Conservation (phyloP, 2,797 vertebrate species). For the Falco concolor region DNA sequence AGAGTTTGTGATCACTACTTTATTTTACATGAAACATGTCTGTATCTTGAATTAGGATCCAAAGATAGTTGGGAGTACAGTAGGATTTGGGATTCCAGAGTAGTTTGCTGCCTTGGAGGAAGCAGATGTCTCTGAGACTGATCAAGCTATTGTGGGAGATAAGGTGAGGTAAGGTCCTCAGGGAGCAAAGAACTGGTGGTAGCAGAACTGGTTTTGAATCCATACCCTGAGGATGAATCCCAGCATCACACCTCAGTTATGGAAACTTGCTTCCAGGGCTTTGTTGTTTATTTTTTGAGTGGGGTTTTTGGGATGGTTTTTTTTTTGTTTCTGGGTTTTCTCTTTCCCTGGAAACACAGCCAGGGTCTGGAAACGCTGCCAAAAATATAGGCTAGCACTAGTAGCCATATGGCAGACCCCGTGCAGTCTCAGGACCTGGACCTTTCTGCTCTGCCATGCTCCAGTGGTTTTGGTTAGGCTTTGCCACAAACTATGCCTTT, state of each 20-base stretch:
- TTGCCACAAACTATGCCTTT: not conserved
- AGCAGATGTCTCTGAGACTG: not conserved
- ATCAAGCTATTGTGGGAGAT: not conserved
- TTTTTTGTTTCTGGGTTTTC: not conserved
- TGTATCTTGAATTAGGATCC: not conserved
- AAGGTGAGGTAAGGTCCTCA: not conserved
- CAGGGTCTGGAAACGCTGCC: not conserved
- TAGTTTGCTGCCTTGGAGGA: not conserved
- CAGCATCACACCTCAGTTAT: not conserved
- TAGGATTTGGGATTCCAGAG: not conserved
- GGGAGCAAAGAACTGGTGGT: not conserved
- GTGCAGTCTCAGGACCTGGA: not conserved
- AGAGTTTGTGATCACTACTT: not conserved
- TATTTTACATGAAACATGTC: not conserved
- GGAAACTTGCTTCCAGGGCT: not conserved
- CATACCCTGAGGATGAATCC: not conserved
- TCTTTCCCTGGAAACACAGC: not conserved
- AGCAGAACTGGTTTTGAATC: not conserved
- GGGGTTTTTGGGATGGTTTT: not conserved
- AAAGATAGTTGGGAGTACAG: not conserved
- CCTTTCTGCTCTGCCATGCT: not conserved
- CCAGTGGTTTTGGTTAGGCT: not conserved
- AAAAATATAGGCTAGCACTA: not conserved
- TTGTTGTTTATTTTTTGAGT: not conserved
- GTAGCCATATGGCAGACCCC: not conserved